Percentiles rank a stretch among this genome's conserved stretches.
phyloP scores from a whole-genome alignment of 2,113 vertebrate species.

The Leptobrachium ailaonicum region DNA sequence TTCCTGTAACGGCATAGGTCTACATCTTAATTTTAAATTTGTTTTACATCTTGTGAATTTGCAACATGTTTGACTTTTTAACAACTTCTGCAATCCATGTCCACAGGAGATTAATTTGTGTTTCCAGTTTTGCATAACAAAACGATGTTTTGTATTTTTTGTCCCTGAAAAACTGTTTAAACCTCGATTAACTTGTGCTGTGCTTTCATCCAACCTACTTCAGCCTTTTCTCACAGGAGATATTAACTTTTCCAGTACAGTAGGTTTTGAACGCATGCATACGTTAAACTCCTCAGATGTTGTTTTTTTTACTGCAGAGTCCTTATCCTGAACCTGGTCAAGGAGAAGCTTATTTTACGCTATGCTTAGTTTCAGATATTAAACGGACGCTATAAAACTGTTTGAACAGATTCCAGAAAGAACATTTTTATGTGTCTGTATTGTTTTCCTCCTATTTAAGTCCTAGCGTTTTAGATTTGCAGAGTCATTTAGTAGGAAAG shows the following conservation, averaged over 20 bases:
- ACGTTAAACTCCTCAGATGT: constrained; percentile 32
- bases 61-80: not conserved
- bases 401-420: constrained; percentile 15
- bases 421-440: not conserved
- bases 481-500: no score
- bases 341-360: constrained; percentile 40
- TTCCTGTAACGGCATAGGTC: not conserved
- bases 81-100: not conserved
- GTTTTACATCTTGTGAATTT: not conserved
- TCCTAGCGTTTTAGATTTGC: no score
- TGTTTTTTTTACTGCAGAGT: constrained; percentile 30
- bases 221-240: constrained; percentile 18
- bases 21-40: not conserved
- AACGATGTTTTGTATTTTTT: constrained; percentile 1
- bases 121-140: not conserved
- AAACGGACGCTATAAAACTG: constrained; percentile 20
- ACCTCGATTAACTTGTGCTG: constrained; percentile 9
- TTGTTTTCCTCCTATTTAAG: no score
- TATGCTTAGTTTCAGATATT: constrained; percentile 35
- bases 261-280: constrained; percentile 37
- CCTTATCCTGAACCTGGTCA: constrained; percentile 43
- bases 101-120: not conserved
- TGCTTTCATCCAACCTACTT: constrained; percentile 5
- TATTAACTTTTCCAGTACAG: constrained; percentile 33
- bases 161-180: not conserved